Evolutionary conservation across 1,140 invertebrate genomes (phyloP).

Genomic region (Saccostrea cuccullata): DNA sequence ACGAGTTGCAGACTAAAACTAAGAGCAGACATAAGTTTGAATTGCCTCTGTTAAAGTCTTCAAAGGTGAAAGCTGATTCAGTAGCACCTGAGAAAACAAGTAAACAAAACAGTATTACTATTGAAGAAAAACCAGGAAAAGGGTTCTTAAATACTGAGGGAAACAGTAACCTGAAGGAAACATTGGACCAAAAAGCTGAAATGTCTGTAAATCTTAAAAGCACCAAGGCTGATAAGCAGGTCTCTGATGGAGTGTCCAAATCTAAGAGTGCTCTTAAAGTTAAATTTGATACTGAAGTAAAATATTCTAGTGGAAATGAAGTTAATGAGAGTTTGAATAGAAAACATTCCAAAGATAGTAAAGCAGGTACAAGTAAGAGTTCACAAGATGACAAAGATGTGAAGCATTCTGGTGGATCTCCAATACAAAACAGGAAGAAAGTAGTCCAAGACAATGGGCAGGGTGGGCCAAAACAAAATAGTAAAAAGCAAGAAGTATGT

Average conservation of each 20-base stretch:
- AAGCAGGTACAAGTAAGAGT: background rate
- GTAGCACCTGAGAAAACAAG: background rate
- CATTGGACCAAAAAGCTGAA: background rate
- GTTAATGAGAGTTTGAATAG: background rate
- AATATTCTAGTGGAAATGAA: background rate
- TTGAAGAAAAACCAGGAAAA: background rate
- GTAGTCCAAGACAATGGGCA: background rate
- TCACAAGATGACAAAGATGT: background rate
- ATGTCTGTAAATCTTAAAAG: background rate
- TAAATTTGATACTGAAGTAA: background rate
- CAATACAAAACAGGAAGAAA: constrained; percentile 18
- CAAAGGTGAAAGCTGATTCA: background rate
- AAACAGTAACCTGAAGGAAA: background rate
- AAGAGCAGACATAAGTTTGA: constrained; percentile 7
- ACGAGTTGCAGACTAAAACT: background rate
- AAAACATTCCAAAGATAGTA: constrained; percentile 2
- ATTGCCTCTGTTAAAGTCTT: background rate
- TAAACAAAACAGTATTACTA: background rate
- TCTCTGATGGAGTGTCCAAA: background rate
- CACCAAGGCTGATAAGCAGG: background rate
- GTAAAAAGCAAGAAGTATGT: too few relatives aligned
- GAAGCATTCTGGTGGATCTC: background rate
- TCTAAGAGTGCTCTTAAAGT: constrained; percentile 6
- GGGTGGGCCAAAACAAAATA: background rate
- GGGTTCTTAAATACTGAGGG: background rate